Base-by-base conservation (phyloP, 1,140 invertebrate species). In the Phenacoccus solenopsis region DNA sequence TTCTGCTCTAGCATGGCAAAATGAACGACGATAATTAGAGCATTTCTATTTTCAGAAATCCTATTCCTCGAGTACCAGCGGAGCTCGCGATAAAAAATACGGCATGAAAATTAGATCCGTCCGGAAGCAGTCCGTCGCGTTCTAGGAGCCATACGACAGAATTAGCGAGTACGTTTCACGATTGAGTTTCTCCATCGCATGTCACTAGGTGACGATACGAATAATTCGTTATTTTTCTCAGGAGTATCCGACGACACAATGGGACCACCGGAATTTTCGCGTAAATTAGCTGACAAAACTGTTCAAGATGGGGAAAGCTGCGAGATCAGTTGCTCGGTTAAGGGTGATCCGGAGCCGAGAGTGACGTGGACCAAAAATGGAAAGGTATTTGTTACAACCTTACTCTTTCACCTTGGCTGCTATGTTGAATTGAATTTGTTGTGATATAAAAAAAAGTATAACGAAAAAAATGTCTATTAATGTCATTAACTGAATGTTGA, bases 61-160 rank as follows among this genome's bases (percentile, higher is more conserved):
- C 9, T n/a, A n/a, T n/a, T 68, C 67, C 2, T 68, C 27, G 5
- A 30, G 28, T 68, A 24, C 21, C 21, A 64, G 22, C 16, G 10
- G 20, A 25, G 22, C 59, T 25, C 22, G 75, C 20, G 76, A 80
- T 28, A 93, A 91, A 79, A 91, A 92, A 76, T 94, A 94, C 73
- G 88, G 89, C 57, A 83, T 64, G n/a, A 71, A 71, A n/a, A 67
- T 35, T 71, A 24, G 59, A 69, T 56, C 25, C 70, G 1, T 24
- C 69, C n/a, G 72, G 87, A 49, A 49, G 38, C 16, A 88, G 86
- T 79, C 82, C 89, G 74, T 82, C 90, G 76, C 84, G 93, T 78
- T 94, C 92, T 12, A 86, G 93, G 73, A 94, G 88, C 77, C 85
- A 90, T 22, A 96, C 93, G 0, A 94, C 94, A 81, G 93, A 96